phyloP scores from a whole-genome alignment of 2,888 invertebrate genomes.

The Cremastinae sp. region DNA sequence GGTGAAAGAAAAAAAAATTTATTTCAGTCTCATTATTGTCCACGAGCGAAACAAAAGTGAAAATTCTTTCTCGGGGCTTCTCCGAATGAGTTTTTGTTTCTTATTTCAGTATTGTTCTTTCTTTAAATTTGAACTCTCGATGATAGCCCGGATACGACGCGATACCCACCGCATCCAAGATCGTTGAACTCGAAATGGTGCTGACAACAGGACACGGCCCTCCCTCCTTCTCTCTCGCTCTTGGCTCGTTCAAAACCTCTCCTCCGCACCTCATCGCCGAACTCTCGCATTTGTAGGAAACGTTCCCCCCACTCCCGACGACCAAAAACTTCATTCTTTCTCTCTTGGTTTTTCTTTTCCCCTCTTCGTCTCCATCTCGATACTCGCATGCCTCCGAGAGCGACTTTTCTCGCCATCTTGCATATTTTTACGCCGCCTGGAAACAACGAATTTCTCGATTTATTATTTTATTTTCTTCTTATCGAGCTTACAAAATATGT shows the following conservation, averaged over 20 bases:
- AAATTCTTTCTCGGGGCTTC: too few relatives aligned
- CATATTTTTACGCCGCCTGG: background rate
- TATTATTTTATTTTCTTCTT: background rate
- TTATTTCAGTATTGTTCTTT: background rate
- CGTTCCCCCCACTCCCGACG: slow-evolving; percentile 54
- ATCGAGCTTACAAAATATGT: slow-evolving; percentile 26
- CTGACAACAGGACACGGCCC: slow-evolving; percentile 71
- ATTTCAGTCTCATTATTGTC: too few relatives aligned
- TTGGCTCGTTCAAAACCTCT: slow-evolving; percentile 61
- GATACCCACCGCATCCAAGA: slow-evolving; percentile 74
- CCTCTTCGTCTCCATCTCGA: slow-evolving; percentile 19
- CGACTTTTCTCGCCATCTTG: slow-evolving; percentile 5
- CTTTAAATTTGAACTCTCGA: slow-evolving; percentile 26
- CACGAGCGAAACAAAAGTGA: too few relatives aligned
- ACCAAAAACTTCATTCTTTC: slow-evolving; percentile 53
- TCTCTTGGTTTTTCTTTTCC: slow-evolving; percentile 38
- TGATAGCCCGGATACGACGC: slow-evolving; percentile 53
- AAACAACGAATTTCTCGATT: background rate
- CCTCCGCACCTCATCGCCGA: slow-evolving; percentile 62
- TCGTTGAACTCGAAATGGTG: slow-evolving; percentile 78
- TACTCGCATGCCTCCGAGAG: slow-evolving; percentile 13
- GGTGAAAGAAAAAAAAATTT: too few relatives aligned
- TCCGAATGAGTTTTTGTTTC: too few relatives aligned
- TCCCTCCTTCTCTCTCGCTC: slow-evolving; percentile 61
- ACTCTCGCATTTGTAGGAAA: slow-evolving; percentile 58